Evolutionary conservation across 2,888 invertebrate genomes (phyloP).

Genomic region (Neoaliturus tenellus): DNA sequence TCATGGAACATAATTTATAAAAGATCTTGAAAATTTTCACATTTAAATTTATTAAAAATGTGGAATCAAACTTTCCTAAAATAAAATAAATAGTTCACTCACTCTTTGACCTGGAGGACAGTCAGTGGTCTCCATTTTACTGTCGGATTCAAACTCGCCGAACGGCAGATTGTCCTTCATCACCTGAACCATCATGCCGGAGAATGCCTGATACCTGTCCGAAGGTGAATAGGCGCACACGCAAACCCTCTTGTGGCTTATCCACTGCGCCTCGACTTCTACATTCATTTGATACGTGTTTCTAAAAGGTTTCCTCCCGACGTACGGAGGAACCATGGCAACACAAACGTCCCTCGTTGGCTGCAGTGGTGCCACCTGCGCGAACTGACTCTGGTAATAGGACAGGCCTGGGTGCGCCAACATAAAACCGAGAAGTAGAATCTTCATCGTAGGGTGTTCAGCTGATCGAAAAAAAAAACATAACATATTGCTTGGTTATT

Average conservation of each 20-base stretch:
- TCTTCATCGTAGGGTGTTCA: neutral
- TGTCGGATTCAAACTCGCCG: constrained; percentile 16
- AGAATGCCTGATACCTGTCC: constrained; percentile 15
- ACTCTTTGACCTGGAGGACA: constrained; percentile 9
- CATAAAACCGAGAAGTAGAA: neutral
- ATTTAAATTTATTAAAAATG: neutral
- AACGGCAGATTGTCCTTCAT: constrained; percentile 12
- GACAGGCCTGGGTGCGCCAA: neutral
- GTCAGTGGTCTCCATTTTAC: constrained; percentile 2
- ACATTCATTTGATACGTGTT: constrained; percentile 6
- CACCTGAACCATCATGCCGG: constrained; percentile 34
- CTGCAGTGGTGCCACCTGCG: constrained; percentile 7
- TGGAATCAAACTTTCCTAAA: too few relatives aligned
- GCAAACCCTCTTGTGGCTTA: constrained; percentile 27
- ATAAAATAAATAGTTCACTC: neutral
- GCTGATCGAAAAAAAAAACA: neutral
- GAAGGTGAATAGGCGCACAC: neutral
- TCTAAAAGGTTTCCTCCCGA: neutral
- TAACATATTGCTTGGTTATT: too few relatives aligned
- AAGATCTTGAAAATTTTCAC: neutral
- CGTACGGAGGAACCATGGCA: constrained; percentile 37
- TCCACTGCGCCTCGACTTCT: constrained; percentile 17
- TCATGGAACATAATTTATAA: neutral
- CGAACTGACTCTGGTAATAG: constrained; percentile 20
- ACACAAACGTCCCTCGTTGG: constrained; percentile 17